Evolutionary conservation across 2,888 invertebrate species (phyloP).

Genomic region (Chrysopilus asiliformis): DNA sequence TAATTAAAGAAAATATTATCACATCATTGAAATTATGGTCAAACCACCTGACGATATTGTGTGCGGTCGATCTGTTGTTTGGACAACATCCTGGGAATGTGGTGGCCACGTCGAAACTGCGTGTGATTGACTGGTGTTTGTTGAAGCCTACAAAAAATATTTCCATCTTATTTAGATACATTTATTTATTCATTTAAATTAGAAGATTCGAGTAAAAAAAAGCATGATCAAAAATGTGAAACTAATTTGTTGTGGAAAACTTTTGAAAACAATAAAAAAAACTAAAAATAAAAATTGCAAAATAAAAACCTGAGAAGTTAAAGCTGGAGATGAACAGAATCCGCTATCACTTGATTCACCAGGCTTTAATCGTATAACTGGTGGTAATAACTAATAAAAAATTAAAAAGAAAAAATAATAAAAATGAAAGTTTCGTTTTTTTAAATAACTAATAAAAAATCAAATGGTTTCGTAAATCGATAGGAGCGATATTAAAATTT

Average conservation of each 20-base stretch:
- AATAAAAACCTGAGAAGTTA: slow-evolving; percentile 38
- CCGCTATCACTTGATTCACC: slow-evolving; percentile 39
- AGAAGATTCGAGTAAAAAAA: neutral
- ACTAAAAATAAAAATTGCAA: slow-evolving; percentile 35
- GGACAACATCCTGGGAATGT: slow-evolving; percentile 35
- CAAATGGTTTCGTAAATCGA: too few species aligned
- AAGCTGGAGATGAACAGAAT: slow-evolving; percentile 38
- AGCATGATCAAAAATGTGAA: too few species aligned
- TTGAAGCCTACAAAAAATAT: slow-evolving; percentile 38
- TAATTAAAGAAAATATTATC: slow-evolving; percentile 7
- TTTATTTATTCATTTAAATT: neutral
- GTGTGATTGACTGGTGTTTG: slow-evolving; percentile 33
- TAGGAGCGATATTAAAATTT: too few species aligned
- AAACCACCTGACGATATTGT: slow-evolving; percentile 72
- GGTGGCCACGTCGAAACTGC: slow-evolving; percentile 37
- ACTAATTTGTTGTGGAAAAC: too few species aligned
- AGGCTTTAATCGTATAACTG: slow-evolving; percentile 44
- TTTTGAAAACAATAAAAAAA: too few species aligned
- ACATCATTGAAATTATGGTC: neutral
- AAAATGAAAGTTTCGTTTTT: too few species aligned
- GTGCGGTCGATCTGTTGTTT: slow-evolving; percentile 72
- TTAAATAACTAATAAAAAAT: too few species aligned
- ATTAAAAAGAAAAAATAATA: slow-evolving; percentile 21
- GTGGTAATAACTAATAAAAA: slow-evolving; percentile 38
- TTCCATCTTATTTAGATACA: slow-evolving; percentile 1